Conservation (phyloP, 2,888 invertebrate species). For the Acanthosepion lycidas region DNA sequence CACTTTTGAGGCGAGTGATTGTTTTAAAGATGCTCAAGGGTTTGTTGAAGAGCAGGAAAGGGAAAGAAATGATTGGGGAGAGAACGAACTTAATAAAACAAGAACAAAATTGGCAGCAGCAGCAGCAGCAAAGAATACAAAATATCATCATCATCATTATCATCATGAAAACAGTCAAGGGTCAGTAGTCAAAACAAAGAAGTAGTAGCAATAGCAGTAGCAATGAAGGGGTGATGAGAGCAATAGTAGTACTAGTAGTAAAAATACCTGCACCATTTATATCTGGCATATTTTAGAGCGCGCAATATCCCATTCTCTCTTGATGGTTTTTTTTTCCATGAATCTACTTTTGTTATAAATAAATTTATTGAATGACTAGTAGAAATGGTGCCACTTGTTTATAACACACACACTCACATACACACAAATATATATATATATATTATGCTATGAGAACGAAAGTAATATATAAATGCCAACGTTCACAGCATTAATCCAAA, state of each 20-base stretch:
- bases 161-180: not conserved
- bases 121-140: not conserved
- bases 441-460: too few species aligned
- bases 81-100: not conserved
- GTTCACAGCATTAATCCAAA: too few species aligned
- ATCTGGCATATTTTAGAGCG: not conserved
- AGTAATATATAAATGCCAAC: too few species aligned
- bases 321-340: not conserved
- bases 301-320: not conserved
- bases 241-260: not conserved
- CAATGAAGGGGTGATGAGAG: not conserved
- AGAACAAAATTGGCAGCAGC: not conserved
- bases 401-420: too few species aligned
- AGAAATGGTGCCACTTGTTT: too few species aligned
- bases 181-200: not conserved
- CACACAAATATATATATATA: too few species aligned
- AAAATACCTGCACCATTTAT: not conserved
- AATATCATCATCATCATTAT: too few species aligned
- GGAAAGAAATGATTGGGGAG: not conserved
- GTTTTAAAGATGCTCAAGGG: not conserved
- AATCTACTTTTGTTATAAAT: too few species aligned
- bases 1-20: not conserved
- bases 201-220: not conserved
- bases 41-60: not conserved
- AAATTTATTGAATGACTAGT: too few species aligned